A percentile compares a stretch with the other conserved stretches of the same genome.
Evolutionary conservation across 2,797 vertebrate species (phyloP).

Genomic region (Allenopithecus nigroviridis): DNA sequence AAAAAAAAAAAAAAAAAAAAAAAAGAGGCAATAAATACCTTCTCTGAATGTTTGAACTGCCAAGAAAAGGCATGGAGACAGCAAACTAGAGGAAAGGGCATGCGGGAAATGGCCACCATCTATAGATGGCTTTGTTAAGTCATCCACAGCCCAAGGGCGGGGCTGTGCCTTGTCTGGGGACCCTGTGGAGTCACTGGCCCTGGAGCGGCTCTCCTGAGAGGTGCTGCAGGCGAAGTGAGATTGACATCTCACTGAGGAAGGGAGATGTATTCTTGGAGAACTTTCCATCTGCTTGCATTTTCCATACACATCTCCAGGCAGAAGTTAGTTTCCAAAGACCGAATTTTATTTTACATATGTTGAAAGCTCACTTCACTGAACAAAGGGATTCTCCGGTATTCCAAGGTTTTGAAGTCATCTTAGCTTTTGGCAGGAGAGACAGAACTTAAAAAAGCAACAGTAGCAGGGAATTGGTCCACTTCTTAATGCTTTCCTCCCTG

Average conservation of each 20-base stretch:
- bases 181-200: neutral
- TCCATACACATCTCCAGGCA: neutral
- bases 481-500: neutral
- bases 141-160: neutral
- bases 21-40: too few relatives aligned
- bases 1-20: neutral
- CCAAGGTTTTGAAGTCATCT: neutral
- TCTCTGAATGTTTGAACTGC: neutral
- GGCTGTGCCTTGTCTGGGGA: neutral
- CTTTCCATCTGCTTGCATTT: neutral
- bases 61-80: neutral
- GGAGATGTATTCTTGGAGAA: neutral
- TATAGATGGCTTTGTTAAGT: neutral
- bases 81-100: neutral
- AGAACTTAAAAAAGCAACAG: neutral
- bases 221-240: neutral
- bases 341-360: neutral
- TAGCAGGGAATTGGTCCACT: neutral
- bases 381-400: neutral
- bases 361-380: neutral
- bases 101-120: neutral
- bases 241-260: neutral
- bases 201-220: neutral
- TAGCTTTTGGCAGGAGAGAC: neutral
- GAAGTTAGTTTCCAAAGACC: neutral